Conservation (phyloP, 37 sponge, comb jelly and placozoan species). For the Oopsacas minuta region DNA sequence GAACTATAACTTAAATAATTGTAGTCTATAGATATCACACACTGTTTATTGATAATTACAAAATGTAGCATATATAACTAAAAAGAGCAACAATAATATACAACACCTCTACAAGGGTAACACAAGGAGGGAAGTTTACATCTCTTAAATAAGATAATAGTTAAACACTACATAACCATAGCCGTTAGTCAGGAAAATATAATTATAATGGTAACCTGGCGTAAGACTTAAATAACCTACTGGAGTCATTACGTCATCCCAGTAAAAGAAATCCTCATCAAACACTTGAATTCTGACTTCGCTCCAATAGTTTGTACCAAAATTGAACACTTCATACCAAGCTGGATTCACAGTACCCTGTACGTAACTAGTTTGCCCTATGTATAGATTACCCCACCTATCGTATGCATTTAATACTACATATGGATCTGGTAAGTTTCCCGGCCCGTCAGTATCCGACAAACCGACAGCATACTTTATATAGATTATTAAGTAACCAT, state of each 20-base stretch:
- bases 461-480: background rate
- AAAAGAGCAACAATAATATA: no score
- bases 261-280: background rate
- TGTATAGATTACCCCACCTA: background rate
- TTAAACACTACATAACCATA: no score
- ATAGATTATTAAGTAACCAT: background rate
- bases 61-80: no score
- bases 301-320: background rate
- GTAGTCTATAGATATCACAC: no score
- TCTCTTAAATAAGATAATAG: no score
- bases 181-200: no score
- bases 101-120: no score
- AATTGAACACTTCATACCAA: background rate
- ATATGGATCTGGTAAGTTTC: background rate
- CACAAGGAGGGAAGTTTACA: no score
- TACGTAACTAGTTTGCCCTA: background rate
- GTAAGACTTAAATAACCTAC: background rate
- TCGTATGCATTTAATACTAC: background rate
- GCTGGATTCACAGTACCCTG: background rate
- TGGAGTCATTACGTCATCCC: background rate
- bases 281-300: background rate
- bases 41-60: no score
- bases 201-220: no score
- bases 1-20: no score
- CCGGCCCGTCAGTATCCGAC: background rate